Evolutionary conservation across 2,888 invertebrate genomes (phyloP).

Genomic region (Chloroclysta siterata): DNA sequence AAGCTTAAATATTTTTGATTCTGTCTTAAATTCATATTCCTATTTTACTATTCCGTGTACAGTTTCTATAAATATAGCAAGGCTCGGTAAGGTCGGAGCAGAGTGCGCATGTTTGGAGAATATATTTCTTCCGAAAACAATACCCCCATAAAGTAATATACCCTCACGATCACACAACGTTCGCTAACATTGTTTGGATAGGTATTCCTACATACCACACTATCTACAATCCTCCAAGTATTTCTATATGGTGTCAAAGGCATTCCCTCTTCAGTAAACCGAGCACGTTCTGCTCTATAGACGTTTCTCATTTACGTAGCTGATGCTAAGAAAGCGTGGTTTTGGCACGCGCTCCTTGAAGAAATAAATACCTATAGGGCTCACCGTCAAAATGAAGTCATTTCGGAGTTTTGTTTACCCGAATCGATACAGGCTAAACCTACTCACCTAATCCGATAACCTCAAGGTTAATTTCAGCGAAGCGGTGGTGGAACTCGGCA

Average conservation of each 20-base stretch:
- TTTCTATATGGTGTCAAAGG: constrained; percentile 58
- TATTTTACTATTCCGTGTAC: constrained; percentile 6
- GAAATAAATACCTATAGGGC: constrained; percentile 43
- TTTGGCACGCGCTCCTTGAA: constrained; percentile 42
- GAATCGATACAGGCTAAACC: constrained; percentile 38
- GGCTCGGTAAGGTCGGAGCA: background rate
- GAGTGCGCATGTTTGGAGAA: constrained; percentile 19
- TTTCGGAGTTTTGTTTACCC: constrained; percentile 52
- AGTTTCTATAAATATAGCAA: background rate
- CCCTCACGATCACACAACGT: constrained; percentile 38
- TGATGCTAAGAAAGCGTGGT: constrained; percentile 47
- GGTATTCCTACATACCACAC: constrained; percentile 40
- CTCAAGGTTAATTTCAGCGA: constrained; percentile 64
- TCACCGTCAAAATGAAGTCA: constrained; percentile 37
- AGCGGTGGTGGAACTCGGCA: constrained; percentile 76
- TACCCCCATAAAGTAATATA: constrained; percentile 37
- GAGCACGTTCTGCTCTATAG: constrained; percentile 58
- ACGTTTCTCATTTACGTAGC: constrained; percentile 60
- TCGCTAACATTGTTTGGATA: constrained; percentile 47
- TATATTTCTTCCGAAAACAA: constrained; percentile 37
- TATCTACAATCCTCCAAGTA: constrained; percentile 46
- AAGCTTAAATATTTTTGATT: constrained; percentile 11
- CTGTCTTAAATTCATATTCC: constrained; percentile 1
- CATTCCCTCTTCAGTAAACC: constrained; percentile 53
- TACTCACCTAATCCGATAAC: constrained; percentile 46